Base-by-base conservation (phyloP, 2,113 vertebrate species). In the Notothenia rossii region DNA sequence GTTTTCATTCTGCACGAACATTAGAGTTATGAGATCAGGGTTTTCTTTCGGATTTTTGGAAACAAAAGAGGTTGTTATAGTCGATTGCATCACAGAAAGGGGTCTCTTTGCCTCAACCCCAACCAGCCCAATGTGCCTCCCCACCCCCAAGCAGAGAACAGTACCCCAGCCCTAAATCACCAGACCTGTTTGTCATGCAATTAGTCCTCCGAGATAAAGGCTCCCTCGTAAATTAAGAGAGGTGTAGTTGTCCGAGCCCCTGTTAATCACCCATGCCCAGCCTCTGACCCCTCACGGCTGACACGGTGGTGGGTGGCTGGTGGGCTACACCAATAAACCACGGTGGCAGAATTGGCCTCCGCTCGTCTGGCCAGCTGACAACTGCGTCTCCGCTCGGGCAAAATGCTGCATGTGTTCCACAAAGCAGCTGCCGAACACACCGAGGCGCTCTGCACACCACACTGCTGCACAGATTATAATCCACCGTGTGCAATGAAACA, bases 181-280 rank as follows among this genome's bases (percentile, higher is more conserved):
- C 62, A 43, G 82, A 79, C 82, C 80, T 75, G 88, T 91, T 93
- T 92, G 81, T 87, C 86, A 89, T 77, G 88, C 89, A 93, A 93
- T 95, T 93, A 95, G 90, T 82, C 90, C 72, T 87, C 68, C 70
- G n/a, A 33, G 17, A 91, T 90, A 84, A 88, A 93, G 86, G 82
- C 80, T 61, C 58, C 69, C 75, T 88, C 83, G 9, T 81, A 89
- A 90, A 70, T 92, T 92, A 88, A 86, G 82, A 72, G 81, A 90
- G 81, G 81, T 86, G 88, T 85, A 88, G 78, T 64, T 45, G 33
- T 51, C 75, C 69, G 74, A n/a, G 74, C 89, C 89, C 77, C 70
- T 86, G 83, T 94, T 91, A 92, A 75, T 92, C 88, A 92, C 64
- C 79, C 67, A 11, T 66, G 80, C 91, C 83, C 86, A 87, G 79